phyloP scores from a whole-genome alignment of 1,140 invertebrate genomes.

The Tenebrio molitor region DNA sequence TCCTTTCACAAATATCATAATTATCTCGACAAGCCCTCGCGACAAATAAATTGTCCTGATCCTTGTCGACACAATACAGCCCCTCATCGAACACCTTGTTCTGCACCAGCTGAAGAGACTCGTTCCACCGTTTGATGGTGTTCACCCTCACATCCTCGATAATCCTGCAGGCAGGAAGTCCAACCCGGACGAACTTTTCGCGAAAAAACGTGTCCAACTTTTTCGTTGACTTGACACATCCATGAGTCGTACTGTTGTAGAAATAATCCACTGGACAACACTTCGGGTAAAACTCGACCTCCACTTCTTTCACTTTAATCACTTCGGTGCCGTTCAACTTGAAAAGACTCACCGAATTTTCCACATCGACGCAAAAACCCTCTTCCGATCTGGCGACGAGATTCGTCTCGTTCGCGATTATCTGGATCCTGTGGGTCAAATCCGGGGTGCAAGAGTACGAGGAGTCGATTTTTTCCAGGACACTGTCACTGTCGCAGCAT shows the following conservation, averaged over 20 bases:
- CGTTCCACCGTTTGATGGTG: background rate
- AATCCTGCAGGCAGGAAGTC: conserved; percentile 52
- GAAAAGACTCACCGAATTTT: conserved; percentile 7
- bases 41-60: conserved; percentile 23
- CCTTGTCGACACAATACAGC: conserved; percentile 18
- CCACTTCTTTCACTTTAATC: background rate
- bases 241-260: conserved; percentile 51
- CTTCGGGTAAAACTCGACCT: conserved; percentile 51
- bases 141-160: conserved; percentile 47
- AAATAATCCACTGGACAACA: conserved; percentile 56
- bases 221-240: conserved; percentile 42
- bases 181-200: conserved; percentile 51
- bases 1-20: conserved; percentile 48
- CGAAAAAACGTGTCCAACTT: conserved; percentile 24
- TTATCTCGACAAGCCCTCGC: conserved; percentile 51
- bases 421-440: background rate
- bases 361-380: background rate
- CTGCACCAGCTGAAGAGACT: background rate
- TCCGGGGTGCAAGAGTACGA: background rate
- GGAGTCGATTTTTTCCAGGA: background rate
- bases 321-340: background rate
- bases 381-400: background rate
- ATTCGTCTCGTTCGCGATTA: background rate
- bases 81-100: background rate
- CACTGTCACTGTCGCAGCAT: conserved; percentile 28